phyloP scores from a whole-genome alignment of 2,113 vertebrate species.

The Lipophrys pholis region DNA sequence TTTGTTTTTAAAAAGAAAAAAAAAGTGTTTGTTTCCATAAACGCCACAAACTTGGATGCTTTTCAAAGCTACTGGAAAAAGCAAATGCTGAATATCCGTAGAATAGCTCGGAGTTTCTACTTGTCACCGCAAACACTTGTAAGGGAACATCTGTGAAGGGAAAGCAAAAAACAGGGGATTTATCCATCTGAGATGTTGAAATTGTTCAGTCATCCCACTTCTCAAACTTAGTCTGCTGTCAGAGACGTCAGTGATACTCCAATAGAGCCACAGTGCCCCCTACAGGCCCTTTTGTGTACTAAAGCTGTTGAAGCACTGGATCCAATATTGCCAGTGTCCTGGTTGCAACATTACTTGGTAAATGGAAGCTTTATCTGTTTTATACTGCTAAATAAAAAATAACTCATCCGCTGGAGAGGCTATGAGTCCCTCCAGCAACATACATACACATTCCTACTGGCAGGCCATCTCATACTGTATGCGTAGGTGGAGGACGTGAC shows the following conservation, averaged over 20 bases:
- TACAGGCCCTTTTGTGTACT: slow-evolving; percentile 73
- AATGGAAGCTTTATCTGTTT: slow-evolving; percentile 20
- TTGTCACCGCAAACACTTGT: slow-evolving; percentile 78
- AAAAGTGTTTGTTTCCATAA: slow-evolving; percentile 30
- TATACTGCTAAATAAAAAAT: slow-evolving; percentile 9
- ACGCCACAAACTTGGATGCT: slow-evolving; percentile 26
- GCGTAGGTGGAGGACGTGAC: not conserved
- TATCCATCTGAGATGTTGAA: slow-evolving; percentile 69
- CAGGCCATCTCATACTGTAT: not conserved
- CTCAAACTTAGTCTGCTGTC: slow-evolving; percentile 43
- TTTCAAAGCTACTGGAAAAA: slow-evolving; percentile 16
- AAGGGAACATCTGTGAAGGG: slow-evolving; percentile 63
- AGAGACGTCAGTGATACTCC: not conserved
- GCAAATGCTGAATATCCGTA: slow-evolving; percentile 53
- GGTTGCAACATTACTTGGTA: slow-evolving; percentile 9
- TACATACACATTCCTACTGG: not conserved
- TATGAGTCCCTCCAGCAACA: not conserved
- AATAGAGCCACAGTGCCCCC: slow-evolving; percentile 90
- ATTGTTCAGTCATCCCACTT: slow-evolving; percentile 51
- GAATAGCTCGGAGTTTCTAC: slow-evolving; percentile 73
- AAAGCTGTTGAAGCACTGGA: not conserved
- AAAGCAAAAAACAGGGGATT: slow-evolving; percentile 34
- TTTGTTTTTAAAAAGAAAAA: slow-evolving; percentile 1
- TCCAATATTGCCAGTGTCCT: slow-evolving; percentile 3
- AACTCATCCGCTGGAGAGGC: slow-evolving; percentile 17